Conservation (phyloP, 2,888 invertebrate genomes). For the Alitta virens region DNA sequence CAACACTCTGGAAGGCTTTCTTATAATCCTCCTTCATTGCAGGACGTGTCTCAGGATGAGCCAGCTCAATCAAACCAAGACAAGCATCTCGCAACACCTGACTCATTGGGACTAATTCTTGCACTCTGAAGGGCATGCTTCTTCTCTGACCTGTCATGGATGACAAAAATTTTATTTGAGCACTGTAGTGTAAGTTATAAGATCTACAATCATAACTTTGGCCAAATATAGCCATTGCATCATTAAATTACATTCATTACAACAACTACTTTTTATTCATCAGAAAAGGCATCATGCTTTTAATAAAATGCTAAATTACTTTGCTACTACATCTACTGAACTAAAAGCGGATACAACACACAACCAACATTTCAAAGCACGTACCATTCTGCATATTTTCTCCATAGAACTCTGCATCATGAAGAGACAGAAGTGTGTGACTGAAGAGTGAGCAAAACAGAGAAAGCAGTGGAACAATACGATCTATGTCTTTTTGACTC, state of each 20-base stretch:
- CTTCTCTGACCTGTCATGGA: not conserved
- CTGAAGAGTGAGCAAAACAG: slow-evolving; percentile 83
- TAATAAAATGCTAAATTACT: too few relatives aligned
- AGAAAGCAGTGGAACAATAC: slow-evolving; percentile 74
- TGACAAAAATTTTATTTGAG: not conserved
- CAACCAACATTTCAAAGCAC: too few relatives aligned
- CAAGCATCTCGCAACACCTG: slow-evolving; percentile 76
- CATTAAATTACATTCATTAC: not conserved
- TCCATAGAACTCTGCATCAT: slow-evolving; percentile 79
- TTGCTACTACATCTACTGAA: too few relatives aligned
- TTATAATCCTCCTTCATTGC: slow-evolving; percentile 64
- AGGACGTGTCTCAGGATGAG: slow-evolving; percentile 75
- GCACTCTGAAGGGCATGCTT: slow-evolving; percentile 70
- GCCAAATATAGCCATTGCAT: not conserved
- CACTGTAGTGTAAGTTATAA: not conserved
- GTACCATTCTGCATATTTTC: slow-evolving; percentile 30
- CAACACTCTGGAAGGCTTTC: slow-evolving; percentile 56
- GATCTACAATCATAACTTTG: not conserved
- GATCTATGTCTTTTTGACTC: slow-evolving; percentile 65
- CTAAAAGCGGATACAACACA: too few relatives aligned
- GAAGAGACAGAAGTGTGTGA: slow-evolving; percentile 75
- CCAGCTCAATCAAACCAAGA: slow-evolving; percentile 80
- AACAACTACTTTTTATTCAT: not conserved
- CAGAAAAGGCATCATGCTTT: not conserved
- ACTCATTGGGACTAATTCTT: slow-evolving; percentile 72